phyloP scores from a whole-genome alignment of 2,888 invertebrate genomes.

The Idaea dimidiata region DNA sequence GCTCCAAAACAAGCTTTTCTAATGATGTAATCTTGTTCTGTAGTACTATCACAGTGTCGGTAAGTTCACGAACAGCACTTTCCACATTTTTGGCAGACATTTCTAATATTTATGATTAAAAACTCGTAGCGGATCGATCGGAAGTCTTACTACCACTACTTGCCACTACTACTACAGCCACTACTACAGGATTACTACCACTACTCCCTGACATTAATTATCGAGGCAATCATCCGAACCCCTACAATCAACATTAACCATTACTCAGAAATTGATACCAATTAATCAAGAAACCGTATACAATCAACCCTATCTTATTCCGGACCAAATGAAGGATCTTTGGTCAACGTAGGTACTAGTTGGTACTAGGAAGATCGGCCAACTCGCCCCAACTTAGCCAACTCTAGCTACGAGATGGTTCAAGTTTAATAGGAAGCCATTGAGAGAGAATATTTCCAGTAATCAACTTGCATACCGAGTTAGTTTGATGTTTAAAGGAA shows the following conservation, averaged over 20 bases:
- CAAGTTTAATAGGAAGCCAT: background rate
- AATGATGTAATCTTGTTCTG: too few species aligned
- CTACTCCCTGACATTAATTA: background rate
- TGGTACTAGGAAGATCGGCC: background rate
- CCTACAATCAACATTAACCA: background rate
- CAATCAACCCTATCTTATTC: background rate
- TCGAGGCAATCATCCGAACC: background rate
- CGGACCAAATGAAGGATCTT: background rate
- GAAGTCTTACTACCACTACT: too few species aligned
- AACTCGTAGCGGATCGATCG: too few species aligned
- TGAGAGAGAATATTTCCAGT: background rate
- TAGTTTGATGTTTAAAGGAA: background rate
- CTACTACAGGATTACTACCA: too few species aligned
- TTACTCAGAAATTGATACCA: background rate
- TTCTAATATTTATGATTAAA: too few species aligned
- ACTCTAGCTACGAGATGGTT: background rate
- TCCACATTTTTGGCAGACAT: too few species aligned
- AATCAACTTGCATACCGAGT: conserved; percentile 1
- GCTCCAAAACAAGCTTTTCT: too few species aligned
- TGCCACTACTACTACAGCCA: too few species aligned
- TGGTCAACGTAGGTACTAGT: background rate
- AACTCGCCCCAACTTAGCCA: background rate
- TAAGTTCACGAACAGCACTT: too few species aligned
- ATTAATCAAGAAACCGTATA: background rate
- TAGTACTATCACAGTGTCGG: too few species aligned